Base-by-base conservation (phyloP, 2,797 vertebrate species). In the Psittacula derbiana region DNA sequence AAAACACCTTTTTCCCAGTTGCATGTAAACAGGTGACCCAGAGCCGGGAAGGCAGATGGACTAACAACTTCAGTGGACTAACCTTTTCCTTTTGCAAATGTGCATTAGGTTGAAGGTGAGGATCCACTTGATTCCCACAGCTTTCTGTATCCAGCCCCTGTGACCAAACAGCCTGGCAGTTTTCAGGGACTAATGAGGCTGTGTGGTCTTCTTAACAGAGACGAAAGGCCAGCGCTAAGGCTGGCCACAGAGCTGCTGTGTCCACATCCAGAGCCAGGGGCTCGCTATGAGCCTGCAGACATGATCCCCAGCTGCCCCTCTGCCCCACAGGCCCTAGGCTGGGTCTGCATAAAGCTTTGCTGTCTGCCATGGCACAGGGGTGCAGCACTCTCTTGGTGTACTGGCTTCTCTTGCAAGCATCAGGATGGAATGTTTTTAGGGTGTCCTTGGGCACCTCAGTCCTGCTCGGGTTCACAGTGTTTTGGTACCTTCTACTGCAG, bases 321-420 rank as follows among this genome's bases (percentile, higher is more conserved):
- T 80, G 79, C 44, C 12, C 21, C 13, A 5, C 11, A 24, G 36
- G 20, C 7, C 24, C 36, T 3, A 8, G 30, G 7, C n/a, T 3
- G 1, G 38, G 41, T 31, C 41, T 0, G 0, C 13, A 36, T 38
- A 55, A 65, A 55, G n/a, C 21, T 49, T 71, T 1, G 3, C 28
- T 25, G 13, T 31, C 53, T 78, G 33, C 28, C 1, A 1, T 4
- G 33, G 33, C 38, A 17, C 9, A 4, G 41, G 33, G 33, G 9
- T 6, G 4, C 47, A 67, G 46, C 1, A 2, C 17, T 20, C 17
- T 20, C 10, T 20, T 27, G 27, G 46, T 24, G 30, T 36, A 0
- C 16, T 49, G 49, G 20, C 70, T 82, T 36, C 53, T 41, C 47
- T 30, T 30, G 43, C 12, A 61, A 61, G 41, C 30, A 67, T 20